Evolutionary conservation across 2,888 invertebrate species (phyloP), one percentile per base, ranked within the genome.

Genomic region (Masnerella sp.): DNA sequence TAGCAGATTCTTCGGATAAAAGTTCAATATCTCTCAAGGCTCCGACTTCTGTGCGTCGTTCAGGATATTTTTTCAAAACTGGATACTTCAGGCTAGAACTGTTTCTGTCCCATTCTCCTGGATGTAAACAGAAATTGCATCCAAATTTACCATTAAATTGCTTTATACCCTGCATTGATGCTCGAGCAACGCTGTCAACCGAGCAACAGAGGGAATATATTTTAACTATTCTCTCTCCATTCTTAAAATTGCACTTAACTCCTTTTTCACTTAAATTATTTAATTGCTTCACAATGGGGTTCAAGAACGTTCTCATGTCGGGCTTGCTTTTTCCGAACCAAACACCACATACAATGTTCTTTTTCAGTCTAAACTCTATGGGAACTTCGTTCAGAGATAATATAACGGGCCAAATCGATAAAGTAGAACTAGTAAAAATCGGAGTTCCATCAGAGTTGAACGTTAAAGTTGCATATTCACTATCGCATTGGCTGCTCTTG

Each of bases 371-470:
- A 25, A 40, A 18, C 12, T 62, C 15, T 5, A 51, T 68, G 11
- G 73, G 68, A 11, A 77, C 8, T 40, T 79, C 77, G 64, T 76
- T 79, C 2, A 77, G 22, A 18, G 59, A 52, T 11, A 75, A 32
- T 43, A 65, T 59, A 8, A 75, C 67, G 11, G 72, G 69, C 71
- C 72, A 75, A n/a, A 72, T 65, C 9, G 56, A 64, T 30, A 45
- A 65, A 0, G 25, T 59, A 1, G 75, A 72, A 30, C 69, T 73
- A 43, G 58, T 30, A 30, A 75, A 72, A 45, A 75, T 38, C 7
- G 71, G 75, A 0, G 68, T 54, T 7, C 69, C 69, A 42, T 75
- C 75, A 5, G 61, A 62, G 11, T 73, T 73, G 18, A 75, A 70
- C n/a, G 20, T 58, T 17, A 32, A 5, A n/a, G 70, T 65, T 7